Base-by-base conservation (phyloP, 2,888 invertebrate genomes). In the Brachyopa scutellaris region DNA sequence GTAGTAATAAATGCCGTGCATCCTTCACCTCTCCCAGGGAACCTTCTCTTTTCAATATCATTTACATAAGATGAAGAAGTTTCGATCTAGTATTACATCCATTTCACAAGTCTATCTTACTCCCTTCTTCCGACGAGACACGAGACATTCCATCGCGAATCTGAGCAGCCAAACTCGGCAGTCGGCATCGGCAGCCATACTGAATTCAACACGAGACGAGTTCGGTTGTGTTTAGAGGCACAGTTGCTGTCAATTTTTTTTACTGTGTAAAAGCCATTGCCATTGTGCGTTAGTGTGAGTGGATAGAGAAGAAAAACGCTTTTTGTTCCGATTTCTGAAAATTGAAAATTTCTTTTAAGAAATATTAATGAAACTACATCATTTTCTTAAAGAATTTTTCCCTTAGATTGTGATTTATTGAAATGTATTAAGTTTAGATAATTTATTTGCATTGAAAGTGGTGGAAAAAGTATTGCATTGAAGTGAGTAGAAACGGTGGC, bases 181-280 rank as follows among this genome's bases (percentile, higher is more conserved):
- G n/a, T n/a, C n/a, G n/a, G n/a, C n/a, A n/a, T n/a, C 3, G 51
- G 79, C 84, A 47, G 84, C 85, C 85, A 85, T 85, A 85, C 84
- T 85, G 85, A 84, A 80, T 84, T 85, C 70, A 79, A 49, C 78
- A 82, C 61, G 82, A 73, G 79, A 67, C 82, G 76, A 67, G 84
- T 82, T 57, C 73, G 77, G 85, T 84, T 73, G 84, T 82, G 69
- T 82, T 53, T 59, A 40, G 45, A 69, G 70, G 38, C 31, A n/a
- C n/a, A 49, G 38, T 57, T 62, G 61, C n/a, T 33, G 40, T 40
- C 31, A 45, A 49, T 45, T 79, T 40, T 45, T 70, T 38, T 57
- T 31, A 13, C 29, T 57, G 73, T 74, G 57, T 47, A 45, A 33
- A 59, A 55, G 19, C 67, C 38, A 80, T 62, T 49, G 55, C 26